Conservation (phyloP, 1,140 invertebrate species). For the Aphelenchoides besseyi region DNA sequence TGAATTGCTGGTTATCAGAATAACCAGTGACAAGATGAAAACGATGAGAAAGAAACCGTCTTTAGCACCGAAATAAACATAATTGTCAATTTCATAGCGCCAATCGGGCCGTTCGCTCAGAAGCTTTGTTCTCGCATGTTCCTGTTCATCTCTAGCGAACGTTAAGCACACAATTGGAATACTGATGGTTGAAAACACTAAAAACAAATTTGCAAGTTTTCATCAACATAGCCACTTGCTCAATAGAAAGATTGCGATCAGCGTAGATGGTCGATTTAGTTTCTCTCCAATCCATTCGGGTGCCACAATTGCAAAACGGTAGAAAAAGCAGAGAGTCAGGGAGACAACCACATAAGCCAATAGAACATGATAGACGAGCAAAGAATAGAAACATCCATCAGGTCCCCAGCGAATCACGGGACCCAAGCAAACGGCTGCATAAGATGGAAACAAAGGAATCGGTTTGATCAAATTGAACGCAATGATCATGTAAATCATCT, state of each 20-base stretch:
- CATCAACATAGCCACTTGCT: too few species aligned
- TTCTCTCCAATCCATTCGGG: background rate
- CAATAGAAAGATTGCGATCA: background rate
- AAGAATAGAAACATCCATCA: background rate
- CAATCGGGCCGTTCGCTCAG: background rate
- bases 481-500: conserved; percentile 12
- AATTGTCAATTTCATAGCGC: background rate
- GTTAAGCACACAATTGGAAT: background rate
- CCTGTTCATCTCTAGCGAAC: background rate
- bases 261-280: background rate
- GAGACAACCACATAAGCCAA: background rate
- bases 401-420: background rate
- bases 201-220: background rate
- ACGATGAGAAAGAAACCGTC: background rate
- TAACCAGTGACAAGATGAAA: background rate
- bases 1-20: background rate
- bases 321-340: background rate
- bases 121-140: background rate
- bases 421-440: conserved; percentile 4
- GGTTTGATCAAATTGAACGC: background rate
- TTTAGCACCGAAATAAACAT: background rate
- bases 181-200: background rate
- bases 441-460: conserved; percentile 10
- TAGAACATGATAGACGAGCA: background rate
- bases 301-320: background rate